Evolutionary conservation across 2,797 vertebrate genomes (phyloP), one percentile per base, ranked within the genome.

Genomic region (Falco naumanni): DNA sequence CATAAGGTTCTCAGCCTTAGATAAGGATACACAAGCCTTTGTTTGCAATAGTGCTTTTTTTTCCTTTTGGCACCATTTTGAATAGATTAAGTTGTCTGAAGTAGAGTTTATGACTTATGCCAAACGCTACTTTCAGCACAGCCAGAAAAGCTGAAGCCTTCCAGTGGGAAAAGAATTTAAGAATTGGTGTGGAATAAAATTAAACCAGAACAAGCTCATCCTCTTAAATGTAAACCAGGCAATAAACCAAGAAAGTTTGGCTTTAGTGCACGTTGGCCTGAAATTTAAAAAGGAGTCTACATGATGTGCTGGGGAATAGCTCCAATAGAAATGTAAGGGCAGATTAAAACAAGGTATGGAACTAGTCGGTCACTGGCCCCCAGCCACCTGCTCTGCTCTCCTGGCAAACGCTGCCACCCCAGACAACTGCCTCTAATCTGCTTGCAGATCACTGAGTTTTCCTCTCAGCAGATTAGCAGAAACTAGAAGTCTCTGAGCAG

Each of bases 111-210:
- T 77, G 84, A 59, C 14, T 94, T 81, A 41, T 8, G 57, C 69
- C 89, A 92, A 96, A 86, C 31, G 61, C 89, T 88, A 10, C 94
- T 95, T 89, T 56, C 68, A 87, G 79, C 51, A 45, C 19, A 72
- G 78, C 33, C 90, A 89, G 69, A 79, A 94, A 93, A 95, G 43
- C 61, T 80, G 70, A 74, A 83, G 41, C 3, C 43, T 87, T 93
- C 45, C 84, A 83, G 34, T 25, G 25, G 86, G 76, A 91, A 87
- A 93, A 81, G 57, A 31, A 39, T 59, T 77, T 65, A 83, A 64
- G 84, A 85, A 51, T 1, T 68, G 57, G 89, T 71, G 57, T 79
- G 43, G 63, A 71, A 83, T 78, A 81, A 89, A 94, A 95, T 65
- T 47, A 85, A 94, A 87, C 8, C 41, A 87, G 57, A 45, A 85